phyloP scores from a whole-genome alignment of 2,888 invertebrate species.

The Tiliacea citrago region DNA sequence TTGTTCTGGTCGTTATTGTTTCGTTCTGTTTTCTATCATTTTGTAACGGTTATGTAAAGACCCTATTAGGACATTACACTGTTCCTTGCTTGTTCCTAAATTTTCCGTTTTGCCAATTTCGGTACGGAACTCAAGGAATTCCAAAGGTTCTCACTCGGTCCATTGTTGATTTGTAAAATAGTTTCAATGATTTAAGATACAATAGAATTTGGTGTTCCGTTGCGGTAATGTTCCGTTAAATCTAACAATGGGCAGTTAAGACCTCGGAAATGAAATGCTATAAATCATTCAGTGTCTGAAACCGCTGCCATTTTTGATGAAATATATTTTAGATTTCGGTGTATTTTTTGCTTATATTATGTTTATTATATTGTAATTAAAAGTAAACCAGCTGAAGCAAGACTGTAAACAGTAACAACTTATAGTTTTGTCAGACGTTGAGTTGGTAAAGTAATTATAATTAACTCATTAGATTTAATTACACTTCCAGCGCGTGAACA shows the following conservation, averaged over 20 bases:
- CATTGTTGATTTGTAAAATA: conserved; percentile 46
- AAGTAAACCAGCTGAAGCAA: conserved; percentile 13
- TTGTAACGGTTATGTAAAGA: conserved; percentile 63
- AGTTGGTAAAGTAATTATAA: conserved; percentile 63
- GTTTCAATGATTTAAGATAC: conserved; percentile 48
- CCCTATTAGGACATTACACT: conserved; percentile 14
- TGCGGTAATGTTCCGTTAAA: conserved; percentile 52
- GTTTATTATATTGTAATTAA: neutral
- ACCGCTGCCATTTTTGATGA: neutral
- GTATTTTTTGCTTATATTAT: neutral
- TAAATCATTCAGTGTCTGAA: conserved; percentile 44
- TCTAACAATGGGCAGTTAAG: conserved; percentile 53
- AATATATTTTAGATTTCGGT: neutral
- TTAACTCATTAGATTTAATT: conserved; percentile 56
- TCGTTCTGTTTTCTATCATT: conserved; percentile 69
- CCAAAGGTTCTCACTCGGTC: conserved; percentile 23
- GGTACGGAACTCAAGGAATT: conserved; percentile 14
- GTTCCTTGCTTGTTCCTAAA: conserved; percentile 2
- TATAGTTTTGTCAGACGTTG: conserved; percentile 36
- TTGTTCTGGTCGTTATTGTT: conserved; percentile 59
- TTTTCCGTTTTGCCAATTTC: neutral
- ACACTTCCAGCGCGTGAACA: conserved; percentile 31
- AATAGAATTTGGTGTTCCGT: conserved; percentile 46
- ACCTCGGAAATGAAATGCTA: conserved; percentile 50
- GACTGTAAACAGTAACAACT: conserved; percentile 7